A percentile compares a stretch with the other conserved stretches of the same genome.
Evolutionary conservation across 2,113 vertebrate genomes (phyloP).

Genomic region (Ceyx melanurus): DNA sequence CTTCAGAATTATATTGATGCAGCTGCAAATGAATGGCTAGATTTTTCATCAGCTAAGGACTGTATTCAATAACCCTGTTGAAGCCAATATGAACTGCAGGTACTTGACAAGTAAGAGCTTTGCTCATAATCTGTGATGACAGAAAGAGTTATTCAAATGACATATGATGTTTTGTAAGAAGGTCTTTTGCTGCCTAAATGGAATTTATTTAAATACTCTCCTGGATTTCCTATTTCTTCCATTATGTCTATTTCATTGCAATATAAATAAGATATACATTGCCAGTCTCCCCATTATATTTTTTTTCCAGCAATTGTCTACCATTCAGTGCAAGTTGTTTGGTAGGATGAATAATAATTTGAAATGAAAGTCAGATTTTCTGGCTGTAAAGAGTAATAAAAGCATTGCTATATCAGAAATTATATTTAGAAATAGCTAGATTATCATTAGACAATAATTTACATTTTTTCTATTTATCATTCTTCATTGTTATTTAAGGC

Average conservation of each 20-base stretch:
- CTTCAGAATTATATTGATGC: background rate
- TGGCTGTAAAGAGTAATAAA: background rate
- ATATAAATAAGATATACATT: background rate
- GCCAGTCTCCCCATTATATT: background rate
- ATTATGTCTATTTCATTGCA: slow-evolving; percentile 1
- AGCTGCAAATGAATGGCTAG: background rate
- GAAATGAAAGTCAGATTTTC: background rate
- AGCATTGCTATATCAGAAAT: background rate
- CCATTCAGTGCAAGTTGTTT: background rate
- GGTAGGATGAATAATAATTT: background rate
- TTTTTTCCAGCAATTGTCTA: background rate
- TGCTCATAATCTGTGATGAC: background rate
- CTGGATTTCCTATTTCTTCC: background rate
- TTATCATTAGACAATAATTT: background rate
- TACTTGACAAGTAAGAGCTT: slow-evolving; percentile 24
- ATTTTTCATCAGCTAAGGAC: background rate
- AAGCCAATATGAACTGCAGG: background rate
- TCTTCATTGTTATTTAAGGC: background rate
- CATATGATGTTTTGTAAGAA: background rate
- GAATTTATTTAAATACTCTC: slow-evolving; percentile 28
- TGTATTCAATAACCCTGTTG: background rate
- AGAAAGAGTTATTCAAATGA: background rate
- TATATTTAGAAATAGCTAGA: background rate
- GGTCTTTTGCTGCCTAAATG: background rate
- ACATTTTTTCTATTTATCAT: background rate